Conservation (phyloP, 2,888 invertebrate genomes). For the Pecten maximus region DNA sequence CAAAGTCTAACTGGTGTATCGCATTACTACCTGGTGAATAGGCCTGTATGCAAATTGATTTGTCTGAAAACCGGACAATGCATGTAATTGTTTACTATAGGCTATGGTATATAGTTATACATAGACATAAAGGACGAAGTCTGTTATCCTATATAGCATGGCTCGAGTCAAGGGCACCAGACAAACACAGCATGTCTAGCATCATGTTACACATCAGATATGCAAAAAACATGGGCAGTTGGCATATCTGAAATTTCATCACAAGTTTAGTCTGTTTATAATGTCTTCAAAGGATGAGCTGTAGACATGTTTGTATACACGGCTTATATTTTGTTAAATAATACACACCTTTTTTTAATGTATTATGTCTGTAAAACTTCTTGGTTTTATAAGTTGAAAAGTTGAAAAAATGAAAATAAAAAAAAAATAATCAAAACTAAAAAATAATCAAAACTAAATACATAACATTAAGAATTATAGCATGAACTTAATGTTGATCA, state of each 20-base stretch:
- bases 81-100: background rate
- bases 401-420: background rate
- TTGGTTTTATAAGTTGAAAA: too few species aligned
- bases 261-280: background rate
- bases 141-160: background rate
- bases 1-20: background rate
- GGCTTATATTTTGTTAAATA: too few species aligned
- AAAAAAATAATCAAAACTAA: too few species aligned
- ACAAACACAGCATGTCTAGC: background rate
- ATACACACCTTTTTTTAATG: background rate
- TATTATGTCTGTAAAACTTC: background rate
- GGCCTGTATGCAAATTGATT: slow-evolving; percentile 21
- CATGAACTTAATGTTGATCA: background rate
- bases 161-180: background rate
- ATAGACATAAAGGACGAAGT: background rate
- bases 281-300: background rate
- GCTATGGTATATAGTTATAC: background rate
- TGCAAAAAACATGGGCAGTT: background rate
- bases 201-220: background rate
- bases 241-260: background rate
- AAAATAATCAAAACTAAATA: too few species aligned
- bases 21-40: background rate
- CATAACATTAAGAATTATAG: background rate
- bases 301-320: background rate
- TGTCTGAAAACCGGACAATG: slow-evolving; percentile 9